A percentile compares a stretch with the other conserved stretches of the same genome.
Conservation (phyloP, 2,888 invertebrate genomes). For the Trisateles emortualis region DNA sequence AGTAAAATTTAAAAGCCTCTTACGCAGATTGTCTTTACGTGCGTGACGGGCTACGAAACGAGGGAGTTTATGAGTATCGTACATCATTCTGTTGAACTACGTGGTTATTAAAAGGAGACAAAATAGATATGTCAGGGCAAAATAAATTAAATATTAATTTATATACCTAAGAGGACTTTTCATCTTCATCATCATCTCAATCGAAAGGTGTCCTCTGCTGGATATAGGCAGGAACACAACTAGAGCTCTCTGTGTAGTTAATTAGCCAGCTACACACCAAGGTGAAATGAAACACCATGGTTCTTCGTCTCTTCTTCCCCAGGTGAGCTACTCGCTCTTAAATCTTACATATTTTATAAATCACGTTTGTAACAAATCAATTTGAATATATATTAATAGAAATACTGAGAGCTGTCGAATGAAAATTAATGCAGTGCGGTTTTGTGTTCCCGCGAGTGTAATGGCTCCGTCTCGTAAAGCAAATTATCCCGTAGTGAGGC, state of each 20-base stretch:
- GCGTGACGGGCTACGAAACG: conserved; percentile 1
- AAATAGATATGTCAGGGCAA: too few relatives aligned
- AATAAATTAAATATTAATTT: too few relatives aligned
- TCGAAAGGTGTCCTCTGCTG: too few relatives aligned
- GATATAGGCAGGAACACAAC: too few relatives aligned
- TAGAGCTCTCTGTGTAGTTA: too few relatives aligned
- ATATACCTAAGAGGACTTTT: too few relatives aligned
- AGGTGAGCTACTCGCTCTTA: too few relatives aligned
- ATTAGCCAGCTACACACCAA: too few relatives aligned
- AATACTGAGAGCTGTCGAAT: conserved; percentile 1
- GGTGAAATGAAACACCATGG: too few relatives aligned
- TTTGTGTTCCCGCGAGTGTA: conserved; percentile 7
- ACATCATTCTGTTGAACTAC: background rate
- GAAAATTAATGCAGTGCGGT: conserved; percentile 3
- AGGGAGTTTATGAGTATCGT: background rate
- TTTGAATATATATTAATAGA: conserved; percentile 1
- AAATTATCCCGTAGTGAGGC: conserved; percentile 38
- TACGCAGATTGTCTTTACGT: background rate
- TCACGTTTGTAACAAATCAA: background rate
- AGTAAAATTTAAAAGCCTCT: conserved; percentile 4
- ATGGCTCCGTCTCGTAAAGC: conserved; percentile 32
- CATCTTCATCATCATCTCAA: too few relatives aligned
- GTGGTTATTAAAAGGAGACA: background rate
- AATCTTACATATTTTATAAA: background rate
- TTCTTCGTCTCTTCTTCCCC: too few relatives aligned